Base-by-base conservation (phyloP, 2,797 vertebrate species). In the Heliangelus exortis region DNA sequence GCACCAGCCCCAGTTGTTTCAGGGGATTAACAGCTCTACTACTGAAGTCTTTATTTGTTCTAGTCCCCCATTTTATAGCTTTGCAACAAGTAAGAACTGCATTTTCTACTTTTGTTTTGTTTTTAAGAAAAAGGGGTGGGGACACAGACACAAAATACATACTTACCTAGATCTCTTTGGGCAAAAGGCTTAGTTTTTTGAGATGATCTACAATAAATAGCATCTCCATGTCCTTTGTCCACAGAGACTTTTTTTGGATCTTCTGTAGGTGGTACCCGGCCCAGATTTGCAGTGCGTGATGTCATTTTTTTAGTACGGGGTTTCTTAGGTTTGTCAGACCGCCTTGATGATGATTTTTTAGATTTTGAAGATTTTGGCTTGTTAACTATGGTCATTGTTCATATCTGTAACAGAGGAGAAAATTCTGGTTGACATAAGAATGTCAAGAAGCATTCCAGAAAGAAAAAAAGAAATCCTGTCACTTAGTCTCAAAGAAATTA, bases 331-430 rank as follows among this genome's bases (percentile, higher is more conserved):
- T 96, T 98, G 94, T 98, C 98, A 97, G 98, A 92, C 1, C 19
- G 73, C 65, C 98, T 96, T 94, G 99, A 95, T 97, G 98, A 98
- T 97, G 98, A 96, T 97, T 98, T 98, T 97, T 99, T 98, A 92
- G 98, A 97, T 97, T 98, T 99, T 98, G 99, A 98, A 97, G 99
- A 98, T 97, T 99, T 99, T 97, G 98, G 98, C 98, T 98, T 99
- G 98, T 99, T 99, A 99, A 99, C 99, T 99, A 99, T 99, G 98
- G 99, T 99, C 99, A 99, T 99, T 98, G 98, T 99, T 99, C 98
- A 99, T 98, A 98, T 98, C 99, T 99, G 98, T 57, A 96, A 97
- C 34, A 74, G 21, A 95, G 59, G 82, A 17, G 74, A 92, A 92
- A 93, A 62, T 57, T 41, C 28, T 50, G 22, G 57, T 92, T 88